Evolutionary conservation across 2,888 invertebrate genomes (phyloP).

Genomic region (Agrotis clavis): DNA sequence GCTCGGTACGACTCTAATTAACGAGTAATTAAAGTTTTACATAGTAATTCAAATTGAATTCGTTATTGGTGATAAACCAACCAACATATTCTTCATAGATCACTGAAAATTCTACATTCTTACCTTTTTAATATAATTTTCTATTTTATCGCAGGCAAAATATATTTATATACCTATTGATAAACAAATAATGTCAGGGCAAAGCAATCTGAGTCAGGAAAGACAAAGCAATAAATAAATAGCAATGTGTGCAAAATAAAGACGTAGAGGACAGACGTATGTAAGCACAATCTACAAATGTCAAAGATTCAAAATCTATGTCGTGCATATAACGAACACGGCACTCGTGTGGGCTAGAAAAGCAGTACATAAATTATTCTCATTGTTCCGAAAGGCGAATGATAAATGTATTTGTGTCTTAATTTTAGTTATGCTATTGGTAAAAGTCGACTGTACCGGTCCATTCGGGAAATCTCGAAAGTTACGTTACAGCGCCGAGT

Average conservation of each 20-base stretch:
- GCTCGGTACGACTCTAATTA: conserved; percentile 34
- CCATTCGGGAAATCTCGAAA: conserved; percentile 72
- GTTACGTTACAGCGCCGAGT: conserved; percentile 67
- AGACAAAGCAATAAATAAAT: conserved; percentile 62
- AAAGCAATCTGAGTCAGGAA: conserved; percentile 44
- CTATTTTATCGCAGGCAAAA: neutral
- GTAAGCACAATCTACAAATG: conserved; percentile 73
- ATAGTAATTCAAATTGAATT: conserved; percentile 19
- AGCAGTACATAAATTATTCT: conserved; percentile 82
- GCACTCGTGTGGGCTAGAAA: conserved; percentile 83
- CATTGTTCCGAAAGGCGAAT: conserved; percentile 84
- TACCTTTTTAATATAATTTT: neutral
- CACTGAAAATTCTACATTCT: neutral
- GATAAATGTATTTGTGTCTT: conserved; percentile 82
- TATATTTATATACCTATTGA: conserved; percentile 10
- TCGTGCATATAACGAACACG: conserved; percentile 80
- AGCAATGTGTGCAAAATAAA: conserved; percentile 63
- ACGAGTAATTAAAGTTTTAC: conserved; percentile 48
- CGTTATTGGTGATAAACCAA: conserved; percentile 12
- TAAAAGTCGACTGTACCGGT: conserved; percentile 75
- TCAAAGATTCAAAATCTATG: conserved; percentile 83
- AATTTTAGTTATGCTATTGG: conserved; percentile 74
- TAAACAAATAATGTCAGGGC: conserved; percentile 38
- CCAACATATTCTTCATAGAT: conserved; percentile 10
- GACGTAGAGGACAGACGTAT: conserved; percentile 63